Conservation (phyloP, 2,113 vertebrate species). For the Stictonetta naevosa region DNA sequence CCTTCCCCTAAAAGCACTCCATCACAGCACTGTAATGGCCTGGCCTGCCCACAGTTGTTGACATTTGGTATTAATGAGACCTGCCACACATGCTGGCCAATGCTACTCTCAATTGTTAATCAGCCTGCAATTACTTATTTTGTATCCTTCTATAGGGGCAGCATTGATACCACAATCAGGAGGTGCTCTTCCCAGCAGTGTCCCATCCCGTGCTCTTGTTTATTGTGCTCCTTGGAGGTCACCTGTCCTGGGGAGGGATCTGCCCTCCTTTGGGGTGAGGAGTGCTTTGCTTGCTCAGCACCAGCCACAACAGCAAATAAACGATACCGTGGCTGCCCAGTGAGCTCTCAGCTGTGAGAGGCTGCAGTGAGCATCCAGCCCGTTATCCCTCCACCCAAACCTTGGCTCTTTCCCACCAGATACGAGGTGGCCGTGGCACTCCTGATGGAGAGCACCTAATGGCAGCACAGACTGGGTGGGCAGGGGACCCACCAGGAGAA, state of each 20-base stretch:
- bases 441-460: neutral
- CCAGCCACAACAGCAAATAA: neutral
- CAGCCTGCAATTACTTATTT: neutral
- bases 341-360: neutral
- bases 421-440: accelerated
- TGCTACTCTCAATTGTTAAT: neutral
- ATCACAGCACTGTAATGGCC: neutral
- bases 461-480: neutral
- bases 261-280: neutral
- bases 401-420: neutral
- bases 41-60: neutral
- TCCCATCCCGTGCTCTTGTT: neutral
- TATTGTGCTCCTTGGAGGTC: neutral
- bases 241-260: neutral
- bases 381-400: neutral
- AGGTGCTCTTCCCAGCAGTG: neutral
- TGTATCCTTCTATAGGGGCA: neutral
- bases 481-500: neutral
- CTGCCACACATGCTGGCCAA: neutral
- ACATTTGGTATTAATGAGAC: neutral
- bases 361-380: neutral
- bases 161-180: neutral
- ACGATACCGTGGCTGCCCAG: neutral
- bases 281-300: neutral
- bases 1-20: neutral